Base-by-base conservation (phyloP, 1,140 invertebrate genomes). In the Bombus confusus region DNA sequence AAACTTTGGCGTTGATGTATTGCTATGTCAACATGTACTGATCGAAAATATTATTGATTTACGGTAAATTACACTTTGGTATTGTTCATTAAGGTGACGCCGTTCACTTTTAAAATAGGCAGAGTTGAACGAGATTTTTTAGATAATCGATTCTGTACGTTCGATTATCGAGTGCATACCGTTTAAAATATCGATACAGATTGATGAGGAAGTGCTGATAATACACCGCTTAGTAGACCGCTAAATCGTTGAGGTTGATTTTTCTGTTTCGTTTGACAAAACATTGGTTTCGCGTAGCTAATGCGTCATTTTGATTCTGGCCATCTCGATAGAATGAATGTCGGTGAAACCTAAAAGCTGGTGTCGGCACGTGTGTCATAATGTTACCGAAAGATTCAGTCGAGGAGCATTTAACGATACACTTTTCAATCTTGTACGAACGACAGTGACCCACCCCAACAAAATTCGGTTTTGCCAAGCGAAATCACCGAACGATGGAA, bases 401-500 rank as follows among this genome's bases (percentile, higher is more conserved):
- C 69, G 69, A 75, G 82, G 71, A 79, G 41, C 69, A 31, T n/a
- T 66, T 25, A 68, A 79, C 66, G 73, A 73, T 80, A 86, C 74
- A 72, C 52, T 86, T 69, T 34, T 52, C 72, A 75, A 59, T 72
- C 47, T 64, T 68, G 77, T 41, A 52, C 80, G 59, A 77, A 39
- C 78, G 57, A 59, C 80, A 90, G 83, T 90, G 88, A 90, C 83
- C 79, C 80, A 81, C 57, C 71, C 75, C 62, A 41, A 74, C 52
- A 81, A 78, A 79, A 79, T 78, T 85, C 28, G 31, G 34, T 76
- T 86, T 69, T 47, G 15, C n/a, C 28, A 37, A 25, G 22, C 1
- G 8, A 77, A 83, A 84, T 86, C 31, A 73, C 72, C 69, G 31
- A 90, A 90, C 43, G 59, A 92, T 93, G 92, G 92, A 92, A 73